phyloP scores from a whole-genome alignment of 1,140 invertebrate species.

The Euwallacea similis region DNA sequence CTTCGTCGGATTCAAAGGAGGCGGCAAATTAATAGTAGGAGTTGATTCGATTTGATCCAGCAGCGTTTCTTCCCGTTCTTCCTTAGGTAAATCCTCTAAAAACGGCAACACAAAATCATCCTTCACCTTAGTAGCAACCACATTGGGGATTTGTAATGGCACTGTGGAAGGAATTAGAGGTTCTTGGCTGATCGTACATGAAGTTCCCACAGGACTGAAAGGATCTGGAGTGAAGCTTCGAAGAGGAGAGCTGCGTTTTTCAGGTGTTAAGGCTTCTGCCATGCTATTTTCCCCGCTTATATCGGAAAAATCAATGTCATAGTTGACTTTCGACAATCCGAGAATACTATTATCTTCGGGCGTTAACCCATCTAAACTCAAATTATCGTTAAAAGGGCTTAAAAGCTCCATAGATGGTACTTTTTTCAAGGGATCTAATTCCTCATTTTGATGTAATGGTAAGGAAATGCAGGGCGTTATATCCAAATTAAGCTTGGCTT shows the following conservation, averaged over 20 bases:
- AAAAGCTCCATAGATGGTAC: slow-evolving; percentile 28
- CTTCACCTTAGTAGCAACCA: slow-evolving; percentile 14
- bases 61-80: slow-evolving; percentile 58
- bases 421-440: not conserved
- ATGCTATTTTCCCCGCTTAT: slow-evolving; percentile 68
- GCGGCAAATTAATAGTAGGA: slow-evolving; percentile 60
- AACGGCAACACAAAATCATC: slow-evolving; percentile 56
- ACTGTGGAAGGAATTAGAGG: slow-evolving; percentile 45
- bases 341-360: slow-evolving; percentile 62
- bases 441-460: slow-evolving; percentile 11
- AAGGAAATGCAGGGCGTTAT: slow-evolving; percentile 43
- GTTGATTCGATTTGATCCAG: slow-evolving; percentile 63
- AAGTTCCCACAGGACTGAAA: slow-evolving; percentile 50
- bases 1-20: slow-evolving; percentile 60
- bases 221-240: slow-evolving; percentile 51
- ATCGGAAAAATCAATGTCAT: slow-evolving; percentile 72
- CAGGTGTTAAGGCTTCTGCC: slow-evolving; percentile 60
- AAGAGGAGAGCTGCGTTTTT: slow-evolving; percentile 44
- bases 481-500: slow-evolving; percentile 46
- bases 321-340: slow-evolving; percentile 69
- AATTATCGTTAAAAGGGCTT: slow-evolving; percentile 44
- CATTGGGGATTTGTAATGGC: slow-evolving; percentile 18
- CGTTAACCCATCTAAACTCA: slow-evolving; percentile 58
- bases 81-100: slow-evolving; percentile 51
- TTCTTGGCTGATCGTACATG: slow-evolving; percentile 45